Percentiles rank a stretch among this genome's conserved stretches.
phyloP scores from a whole-genome alignment of 2,113 vertebrate genomes.

The Callithrix jacchus region DNA sequence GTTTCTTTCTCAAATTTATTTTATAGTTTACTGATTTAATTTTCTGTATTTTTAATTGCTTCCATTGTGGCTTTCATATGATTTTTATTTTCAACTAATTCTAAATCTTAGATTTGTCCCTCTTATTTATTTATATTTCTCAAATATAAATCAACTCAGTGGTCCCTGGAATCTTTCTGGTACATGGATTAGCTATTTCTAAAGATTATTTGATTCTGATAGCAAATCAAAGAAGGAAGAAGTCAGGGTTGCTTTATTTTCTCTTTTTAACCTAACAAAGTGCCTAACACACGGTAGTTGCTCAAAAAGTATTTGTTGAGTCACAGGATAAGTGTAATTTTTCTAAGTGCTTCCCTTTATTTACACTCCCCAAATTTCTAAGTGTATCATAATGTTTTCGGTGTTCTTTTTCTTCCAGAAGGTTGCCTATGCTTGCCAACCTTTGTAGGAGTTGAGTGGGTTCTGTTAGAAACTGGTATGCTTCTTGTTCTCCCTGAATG shows the following conservation, averaged over 20 bases:
- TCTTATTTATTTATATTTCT: not conserved
- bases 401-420: slow-evolving; percentile 66
- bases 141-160: not conserved
- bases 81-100: slow-evolving; percentile 25
- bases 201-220: slow-evolving; percentile 7
- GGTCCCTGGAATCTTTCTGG: not conserved
- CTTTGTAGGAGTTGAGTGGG: slow-evolving; percentile 73
- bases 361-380: not conserved
- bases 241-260: not conserved
- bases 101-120: not conserved
- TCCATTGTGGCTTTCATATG: not conserved
- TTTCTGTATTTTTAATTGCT: not conserved
- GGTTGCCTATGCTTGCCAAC: slow-evolving; percentile 65
- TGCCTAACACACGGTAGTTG: not conserved
- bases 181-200: not conserved
- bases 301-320: not conserved
- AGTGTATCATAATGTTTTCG: slow-evolving; percentile 39
- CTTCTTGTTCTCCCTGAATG: slow-evolving; percentile 61
- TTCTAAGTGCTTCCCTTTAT: slow-evolving; percentile 30
- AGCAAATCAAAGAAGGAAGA: not conserved
- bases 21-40: not conserved
- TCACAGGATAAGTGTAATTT: not conserved
- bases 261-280: not conserved
- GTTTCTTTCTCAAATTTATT: not conserved
- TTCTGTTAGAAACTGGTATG: slow-evolving; percentile 49